Evolutionary conservation across 2,888 invertebrate species (phyloP).

Genomic region (Eristalis pertinax): DNA sequence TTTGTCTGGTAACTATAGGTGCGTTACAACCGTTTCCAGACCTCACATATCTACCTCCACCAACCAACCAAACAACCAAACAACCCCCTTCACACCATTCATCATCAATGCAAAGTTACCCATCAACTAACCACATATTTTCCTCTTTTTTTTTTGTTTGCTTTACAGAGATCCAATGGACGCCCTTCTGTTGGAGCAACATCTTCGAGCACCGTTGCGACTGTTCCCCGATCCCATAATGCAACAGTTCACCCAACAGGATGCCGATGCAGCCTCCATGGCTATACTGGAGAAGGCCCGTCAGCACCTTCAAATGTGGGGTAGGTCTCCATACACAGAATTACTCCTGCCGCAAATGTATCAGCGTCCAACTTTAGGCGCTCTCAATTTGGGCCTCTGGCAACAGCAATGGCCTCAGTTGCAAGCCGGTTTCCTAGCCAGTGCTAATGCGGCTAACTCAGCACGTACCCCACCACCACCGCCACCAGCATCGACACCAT

Average conservation of each 20-base stretch:
- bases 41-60: neutral
- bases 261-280: slow-evolving; percentile 81
- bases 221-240: slow-evolving; percentile 81
- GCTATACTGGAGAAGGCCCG: slow-evolving; percentile 81
- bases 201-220: slow-evolving; percentile 80
- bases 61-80: neutral
- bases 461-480: slow-evolving; percentile 77
- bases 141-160: slow-evolving; percentile 13
- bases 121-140: slow-evolving; percentile 1
- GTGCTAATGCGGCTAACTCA: slow-evolving; percentile 76
- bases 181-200: slow-evolving; percentile 81
- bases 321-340: slow-evolving; percentile 81
- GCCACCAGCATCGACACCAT: slow-evolving; percentile 79
- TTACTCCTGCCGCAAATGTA: slow-evolving; percentile 81
- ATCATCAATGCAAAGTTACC: neutral
- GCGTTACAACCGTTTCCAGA: slow-evolving; percentile 10
- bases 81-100: neutral
- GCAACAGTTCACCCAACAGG: slow-evolving; percentile 80
- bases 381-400: slow-evolving; percentile 81
- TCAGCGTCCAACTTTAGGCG: slow-evolving; percentile 80
- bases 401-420: slow-evolving; percentile 82
- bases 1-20: slow-evolving; percentile 64
- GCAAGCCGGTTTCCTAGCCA: slow-evolving; percentile 81
- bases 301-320: slow-evolving; percentile 81
- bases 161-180: slow-evolving; percentile 81